Percentiles rank a stretch among this genome's conserved stretches.
Conservation (phyloP, 1,140 invertebrate species). For the Caenorhabditis inopinata region DNA sequence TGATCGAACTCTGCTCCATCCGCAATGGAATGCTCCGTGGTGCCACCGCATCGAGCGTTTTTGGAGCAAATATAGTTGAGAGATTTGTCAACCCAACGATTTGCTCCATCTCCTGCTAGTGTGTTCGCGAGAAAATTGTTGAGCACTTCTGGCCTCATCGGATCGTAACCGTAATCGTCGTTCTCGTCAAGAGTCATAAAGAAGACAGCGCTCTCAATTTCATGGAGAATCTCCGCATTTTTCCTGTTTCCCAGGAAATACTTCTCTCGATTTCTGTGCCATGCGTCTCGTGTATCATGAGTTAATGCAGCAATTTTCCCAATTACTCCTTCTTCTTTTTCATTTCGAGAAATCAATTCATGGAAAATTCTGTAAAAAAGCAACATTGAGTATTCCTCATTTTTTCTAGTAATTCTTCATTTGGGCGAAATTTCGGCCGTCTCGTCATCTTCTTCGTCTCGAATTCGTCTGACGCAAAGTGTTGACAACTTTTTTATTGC, state of each 20-base stretch:
- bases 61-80: conserved; percentile 93
- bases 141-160: conserved; percentile 40
- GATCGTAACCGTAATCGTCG: conserved; percentile 45
- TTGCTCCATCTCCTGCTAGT: conserved; percentile 89
- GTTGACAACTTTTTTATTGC: too few relatives aligned
- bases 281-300: conserved; percentile 48
- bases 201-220: conserved; percentile 53
- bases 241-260: conserved; percentile 53
- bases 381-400: neutral
- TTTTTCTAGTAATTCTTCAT: too few relatives aligned
- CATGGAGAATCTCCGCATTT: conserved; percentile 51
- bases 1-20: conserved; percentile 62
- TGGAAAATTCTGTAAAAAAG: conserved; percentile 43
- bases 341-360: conserved; percentile 49
- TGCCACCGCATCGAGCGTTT: conserved; percentile 83
- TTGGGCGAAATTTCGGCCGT: too few relatives aligned
- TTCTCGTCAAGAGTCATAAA: conserved; percentile 52
- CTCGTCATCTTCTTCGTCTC: too few relatives aligned
- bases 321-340: conserved; percentile 3
- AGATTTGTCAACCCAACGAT: conserved; percentile 91
- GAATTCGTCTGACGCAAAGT: too few relatives aligned
- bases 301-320: conserved; percentile 39
- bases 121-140: conserved; percentile 67
- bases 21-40: conserved; percentile 82
- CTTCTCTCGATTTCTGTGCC: conserved; percentile 52